Base-by-base conservation (phyloP, 2,888 invertebrate species). In the Drosophila borborema region DNA sequence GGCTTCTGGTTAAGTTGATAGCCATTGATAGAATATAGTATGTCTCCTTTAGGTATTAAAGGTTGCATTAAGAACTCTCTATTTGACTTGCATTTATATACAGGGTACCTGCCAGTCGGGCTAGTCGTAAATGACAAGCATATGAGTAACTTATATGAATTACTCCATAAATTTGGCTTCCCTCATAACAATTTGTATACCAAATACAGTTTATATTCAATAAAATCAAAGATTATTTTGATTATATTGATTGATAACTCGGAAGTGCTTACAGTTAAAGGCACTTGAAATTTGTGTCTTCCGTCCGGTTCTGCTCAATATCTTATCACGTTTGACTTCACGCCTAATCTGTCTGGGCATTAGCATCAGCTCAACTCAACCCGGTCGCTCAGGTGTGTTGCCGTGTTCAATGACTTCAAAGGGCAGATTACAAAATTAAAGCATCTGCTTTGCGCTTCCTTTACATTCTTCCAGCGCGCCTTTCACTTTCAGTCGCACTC, bases 401-500 rank as follows among this genome's bases (percentile, higher is more conserved):
- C 12, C 28, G 14, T 71, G 64, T 72, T 64, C 77, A 51, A 60
- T 55, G 40, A 55, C 36, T 55, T 12, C 55, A 9, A 4, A 9
- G 14, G 0, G n/a, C 20, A 34, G 36, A 54, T 43, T 43, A 56
- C 43, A 56, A 34, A 56, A 62, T 54, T 59, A 60, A 46, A 48
- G 23, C 61, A 31, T n/a, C 48, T 49, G 70, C 62, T 69, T 72
- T 66, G 12, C 67, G 61, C 81, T 86, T 89, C 87, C 84, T 82
- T 87, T 67, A 31, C 18, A 64, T 81, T 63, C 86, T 75, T 64
- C 41, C 18, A 54, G 64, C 65, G 62, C 67, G 65, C 84, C 90
- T 89, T 89, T 87, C 90, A 89, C 86, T 84, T 87, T 84, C 90
- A 61, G 70, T 67, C 64, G 77, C 54, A 66, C 69, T 43, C 41